Evolutionary conservation across 2,888 invertebrate genomes (phyloP).

Genomic region (Epirrhoe tristata): DNA sequence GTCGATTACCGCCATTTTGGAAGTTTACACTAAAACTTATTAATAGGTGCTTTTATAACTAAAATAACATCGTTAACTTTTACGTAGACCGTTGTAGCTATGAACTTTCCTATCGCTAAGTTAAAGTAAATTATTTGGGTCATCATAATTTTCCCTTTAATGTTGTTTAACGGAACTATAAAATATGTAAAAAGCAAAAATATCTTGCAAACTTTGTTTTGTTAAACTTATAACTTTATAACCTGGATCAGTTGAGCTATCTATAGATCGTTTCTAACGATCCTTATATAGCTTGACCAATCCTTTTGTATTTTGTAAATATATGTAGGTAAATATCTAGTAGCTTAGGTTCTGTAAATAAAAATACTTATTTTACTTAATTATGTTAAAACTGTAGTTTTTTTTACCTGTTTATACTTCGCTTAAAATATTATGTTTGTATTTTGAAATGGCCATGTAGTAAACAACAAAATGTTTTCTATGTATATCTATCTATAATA

Average conservation of each 20-base stretch:
- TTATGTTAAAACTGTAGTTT: too few relatives aligned
- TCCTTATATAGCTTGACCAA: too few relatives aligned
- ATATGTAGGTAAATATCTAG: too few relatives aligned
- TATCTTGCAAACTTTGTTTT: not conserved
- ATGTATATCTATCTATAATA: not conserved
- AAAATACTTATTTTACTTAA: too few relatives aligned
- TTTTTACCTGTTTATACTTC: too few relatives aligned
- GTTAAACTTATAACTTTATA: too few relatives aligned
- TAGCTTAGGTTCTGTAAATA: too few relatives aligned
- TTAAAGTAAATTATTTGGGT: not conserved
- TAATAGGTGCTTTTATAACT: conserved; percentile 4
- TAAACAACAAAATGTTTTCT: not conserved
- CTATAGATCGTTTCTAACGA: too few relatives aligned
- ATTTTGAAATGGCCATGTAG: too few relatives aligned
- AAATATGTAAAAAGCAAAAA: not conserved
- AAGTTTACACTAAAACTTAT: conserved; percentile 6
- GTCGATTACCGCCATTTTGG: conserved; percentile 7
- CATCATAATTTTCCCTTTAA: not conserved
- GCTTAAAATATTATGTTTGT: too few relatives aligned
- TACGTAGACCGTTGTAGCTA: conserved; percentile 10
- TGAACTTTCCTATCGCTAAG: not conserved
- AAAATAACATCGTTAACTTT: conserved; percentile 8
- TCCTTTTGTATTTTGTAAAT: too few relatives aligned
- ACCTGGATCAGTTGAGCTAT: too few relatives aligned
- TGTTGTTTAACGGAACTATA: not conserved